Evolutionary conservation across 2,797 vertebrate species (phyloP).

Genomic region (Dryobates pubescens): DNA sequence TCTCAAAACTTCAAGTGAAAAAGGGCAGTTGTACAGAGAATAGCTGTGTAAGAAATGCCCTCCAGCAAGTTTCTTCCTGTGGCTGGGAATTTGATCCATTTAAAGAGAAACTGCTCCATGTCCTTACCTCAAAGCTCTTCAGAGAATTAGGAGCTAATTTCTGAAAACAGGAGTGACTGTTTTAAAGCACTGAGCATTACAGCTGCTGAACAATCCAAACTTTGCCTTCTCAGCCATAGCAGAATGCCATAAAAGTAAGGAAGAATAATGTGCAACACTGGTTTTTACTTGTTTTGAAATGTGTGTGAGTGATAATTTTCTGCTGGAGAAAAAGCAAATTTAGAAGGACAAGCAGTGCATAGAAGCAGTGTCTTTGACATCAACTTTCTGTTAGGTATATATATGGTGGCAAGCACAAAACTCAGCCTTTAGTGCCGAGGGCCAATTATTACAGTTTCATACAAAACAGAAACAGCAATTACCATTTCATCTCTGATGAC

Average conservation of each 20-base stretch:
- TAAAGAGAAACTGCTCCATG: neutral
- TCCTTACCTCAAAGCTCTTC: neutral
- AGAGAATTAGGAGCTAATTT: neutral
- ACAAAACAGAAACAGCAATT: conserved; percentile 8
- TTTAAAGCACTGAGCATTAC: neutral
- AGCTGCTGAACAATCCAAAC: neutral
- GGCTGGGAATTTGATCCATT: neutral
- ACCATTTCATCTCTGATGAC: conserved; percentile 91
- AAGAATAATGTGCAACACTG: neutral
- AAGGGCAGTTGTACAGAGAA: neutral
- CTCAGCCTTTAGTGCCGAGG: neutral
- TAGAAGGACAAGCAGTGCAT: neutral
- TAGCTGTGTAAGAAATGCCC: neutral
- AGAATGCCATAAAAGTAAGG: neutral
- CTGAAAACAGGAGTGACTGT: neutral
- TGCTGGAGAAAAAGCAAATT: neutral
- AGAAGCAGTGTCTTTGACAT: neutral
- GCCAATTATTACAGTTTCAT: neutral
- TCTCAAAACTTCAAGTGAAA: neutral
- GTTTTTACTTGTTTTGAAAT: neutral
- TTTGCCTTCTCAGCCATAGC: neutral
- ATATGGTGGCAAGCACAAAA: neutral
- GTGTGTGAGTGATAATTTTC: neutral
- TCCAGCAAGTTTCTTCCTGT: neutral
- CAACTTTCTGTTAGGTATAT: neutral